These are phyloP conservation scores for Lagorchestes hirsutus DNA, from an alignment of 2,797 vertebrate species.

Conservation along the genomic window DNA sequence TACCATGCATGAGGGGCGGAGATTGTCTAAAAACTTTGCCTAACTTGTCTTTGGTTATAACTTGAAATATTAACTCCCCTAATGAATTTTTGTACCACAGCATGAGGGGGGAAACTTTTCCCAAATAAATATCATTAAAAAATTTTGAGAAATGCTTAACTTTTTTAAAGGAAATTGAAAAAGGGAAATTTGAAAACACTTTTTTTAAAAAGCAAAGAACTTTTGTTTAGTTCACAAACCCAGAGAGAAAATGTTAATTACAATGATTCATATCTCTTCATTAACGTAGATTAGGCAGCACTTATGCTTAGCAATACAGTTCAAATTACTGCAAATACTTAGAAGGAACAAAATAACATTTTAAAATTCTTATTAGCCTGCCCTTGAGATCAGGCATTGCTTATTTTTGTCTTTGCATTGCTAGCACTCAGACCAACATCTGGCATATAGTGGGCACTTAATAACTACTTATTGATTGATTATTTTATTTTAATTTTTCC, in stretches of 20 bases:
- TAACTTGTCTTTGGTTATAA: neutral
- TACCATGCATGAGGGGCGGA: neutral
- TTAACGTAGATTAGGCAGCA: neutral
- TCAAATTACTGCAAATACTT: neutral
- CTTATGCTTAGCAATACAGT: neutral
- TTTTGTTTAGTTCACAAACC: neutral
- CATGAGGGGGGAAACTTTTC: neutral
- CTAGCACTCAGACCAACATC: neutral
- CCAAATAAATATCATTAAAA: neutral
- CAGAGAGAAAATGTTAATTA: neutral
- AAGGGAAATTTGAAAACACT: neutral
- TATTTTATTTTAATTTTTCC: neutral
- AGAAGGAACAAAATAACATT: neutral
- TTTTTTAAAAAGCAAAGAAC: neutral
- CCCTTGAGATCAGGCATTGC: neutral
- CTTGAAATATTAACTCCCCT: neutral
- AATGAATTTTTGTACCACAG: neutral
- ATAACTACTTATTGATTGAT: neutral
- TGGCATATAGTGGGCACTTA: neutral
- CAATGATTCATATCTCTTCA: neutral
- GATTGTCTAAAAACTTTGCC: neutral
- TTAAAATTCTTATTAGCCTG: neutral
- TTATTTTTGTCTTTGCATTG: neutral
- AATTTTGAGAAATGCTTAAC: neutral
- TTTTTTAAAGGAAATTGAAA: neutral